Evolutionary conservation across 2,888 invertebrate species (phyloP).

Genomic region (Caenorhabditis uteleia): DNA sequence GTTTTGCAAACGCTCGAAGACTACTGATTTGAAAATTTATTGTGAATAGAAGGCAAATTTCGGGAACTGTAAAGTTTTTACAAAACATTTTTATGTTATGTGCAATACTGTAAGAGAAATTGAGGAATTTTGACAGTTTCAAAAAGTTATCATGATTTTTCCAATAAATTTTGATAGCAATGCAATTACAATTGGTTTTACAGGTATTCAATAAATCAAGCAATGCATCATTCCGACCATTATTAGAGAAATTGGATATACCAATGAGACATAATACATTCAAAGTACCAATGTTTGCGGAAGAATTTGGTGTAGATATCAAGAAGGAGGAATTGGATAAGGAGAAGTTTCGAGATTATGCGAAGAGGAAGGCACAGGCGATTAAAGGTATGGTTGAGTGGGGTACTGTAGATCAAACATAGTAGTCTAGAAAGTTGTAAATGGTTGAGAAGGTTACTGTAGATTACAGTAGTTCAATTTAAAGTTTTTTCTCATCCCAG

Average conservation of each 20-base stretch:
- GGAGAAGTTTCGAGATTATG: slow-evolving; percentile 72
- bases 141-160: no score
- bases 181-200: no score
- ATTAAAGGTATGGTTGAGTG: slow-evolving; percentile 40
- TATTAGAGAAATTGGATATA: slow-evolving; percentile 54
- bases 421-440: not conserved
- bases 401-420: not conserved
- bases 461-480: no score
- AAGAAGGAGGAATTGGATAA: slow-evolving; percentile 39
- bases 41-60: no score
- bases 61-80: no score
- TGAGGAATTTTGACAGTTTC: no score
- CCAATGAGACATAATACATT: slow-evolving; percentile 54
- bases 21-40: not conserved
- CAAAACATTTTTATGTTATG: no score
- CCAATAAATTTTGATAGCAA: no score
- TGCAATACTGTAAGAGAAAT: no score
- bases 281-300: slow-evolving; percentile 43
- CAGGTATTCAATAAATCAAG: slow-evolving; percentile 33
- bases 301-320: slow-evolving; percentile 30
- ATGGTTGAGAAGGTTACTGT: no score
- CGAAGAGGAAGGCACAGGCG: slow-evolving; percentile 74
- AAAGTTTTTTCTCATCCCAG: no score
- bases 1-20: slow-evolving; percentile 75
- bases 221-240: slow-evolving; percentile 8